Evolutionary conservation across 2,888 invertebrate species (phyloP).

Genomic region (Acronicta alni): DNA sequence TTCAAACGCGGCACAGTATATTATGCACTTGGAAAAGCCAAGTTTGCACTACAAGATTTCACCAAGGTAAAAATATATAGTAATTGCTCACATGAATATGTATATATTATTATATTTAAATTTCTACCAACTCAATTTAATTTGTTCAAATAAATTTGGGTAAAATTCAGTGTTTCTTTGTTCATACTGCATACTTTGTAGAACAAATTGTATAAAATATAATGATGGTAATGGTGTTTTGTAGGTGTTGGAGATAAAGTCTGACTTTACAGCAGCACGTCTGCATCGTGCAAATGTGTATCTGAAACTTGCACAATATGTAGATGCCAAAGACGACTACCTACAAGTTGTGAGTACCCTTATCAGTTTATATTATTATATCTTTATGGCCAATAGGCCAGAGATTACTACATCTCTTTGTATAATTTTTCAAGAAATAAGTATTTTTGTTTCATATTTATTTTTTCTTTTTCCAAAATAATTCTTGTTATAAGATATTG

Average conservation of each 20-base stretch:
- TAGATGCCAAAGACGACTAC: slow-evolving; percentile 95
- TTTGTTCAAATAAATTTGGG: too few relatives aligned
- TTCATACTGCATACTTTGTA: too few relatives aligned
- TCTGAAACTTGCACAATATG: slow-evolving; percentile 96
- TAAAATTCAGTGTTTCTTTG: too few relatives aligned
- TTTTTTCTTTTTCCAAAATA: too few relatives aligned
- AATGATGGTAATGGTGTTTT: slow-evolving; percentile 2
- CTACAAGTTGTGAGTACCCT: slow-evolving; percentile 93
- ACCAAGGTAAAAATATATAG: slow-evolving; percentile 87
- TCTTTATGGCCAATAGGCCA: too few relatives aligned
- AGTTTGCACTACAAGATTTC: slow-evolving; percentile 98
- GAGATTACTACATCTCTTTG: too few relatives aligned
- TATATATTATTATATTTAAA: too few relatives aligned
- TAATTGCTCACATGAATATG: background rate
- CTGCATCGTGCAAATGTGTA: slow-evolving; percentile 96
- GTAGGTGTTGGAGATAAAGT: slow-evolving; percentile 96
- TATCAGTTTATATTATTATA: slow-evolving; percentile 6
- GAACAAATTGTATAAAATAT: too few relatives aligned
- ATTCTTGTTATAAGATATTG: too few relatives aligned
- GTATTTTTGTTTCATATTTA: too few relatives aligned
- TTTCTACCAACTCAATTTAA: too few relatives aligned
- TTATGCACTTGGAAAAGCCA: slow-evolving; percentile 98
- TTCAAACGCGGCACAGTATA: slow-evolving; percentile 99
- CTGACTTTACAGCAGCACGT: slow-evolving; percentile 97
- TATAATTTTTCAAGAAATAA: too few relatives aligned